Evolutionary conservation across 1,140 invertebrate genomes (phyloP).

Genomic region (Bemisia tabaci): DNA sequence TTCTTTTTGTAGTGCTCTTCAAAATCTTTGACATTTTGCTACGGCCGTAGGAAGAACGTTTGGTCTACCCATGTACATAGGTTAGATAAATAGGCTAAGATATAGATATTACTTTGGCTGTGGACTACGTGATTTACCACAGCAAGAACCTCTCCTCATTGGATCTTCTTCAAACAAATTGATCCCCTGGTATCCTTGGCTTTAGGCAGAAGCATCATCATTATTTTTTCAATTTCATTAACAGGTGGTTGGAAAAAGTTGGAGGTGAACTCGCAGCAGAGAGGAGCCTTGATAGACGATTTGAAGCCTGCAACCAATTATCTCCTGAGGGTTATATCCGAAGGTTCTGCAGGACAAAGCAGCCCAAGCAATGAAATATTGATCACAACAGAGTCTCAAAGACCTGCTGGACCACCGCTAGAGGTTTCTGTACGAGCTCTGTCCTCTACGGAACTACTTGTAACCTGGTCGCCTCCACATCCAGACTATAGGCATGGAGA

Average conservation of each 20-base stretch:
- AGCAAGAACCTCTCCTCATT: no score
- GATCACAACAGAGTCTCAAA: conserved; percentile 59
- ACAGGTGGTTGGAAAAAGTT: conserved; percentile 48
- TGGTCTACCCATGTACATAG: no score
- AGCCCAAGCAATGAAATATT: conserved; percentile 49
- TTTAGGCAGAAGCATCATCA: no score
- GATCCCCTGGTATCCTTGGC: no score
- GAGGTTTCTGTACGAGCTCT: conserved; percentile 53
- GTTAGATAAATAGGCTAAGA: no score
- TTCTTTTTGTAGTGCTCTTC: no score
- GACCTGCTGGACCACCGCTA: conserved; percentile 56
- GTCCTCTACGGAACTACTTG: conserved; percentile 57
- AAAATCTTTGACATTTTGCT: no score
- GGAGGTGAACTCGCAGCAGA: conserved; percentile 44
- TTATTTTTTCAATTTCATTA: no score
- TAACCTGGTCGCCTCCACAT: conserved; percentile 59
- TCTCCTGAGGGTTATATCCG: conserved; percentile 55
- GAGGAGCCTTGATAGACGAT: conserved; percentile 47
- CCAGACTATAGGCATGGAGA: conserved; percentile 54
- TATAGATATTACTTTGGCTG: no score
- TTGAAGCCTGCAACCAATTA: conserved; percentile 66
- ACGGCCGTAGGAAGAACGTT: no score
- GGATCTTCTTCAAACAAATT: no score
- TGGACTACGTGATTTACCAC: no score
- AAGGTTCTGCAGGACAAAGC: conserved; percentile 59